Conservation (phyloP, 2,888 invertebrate genomes). For the Dusona sp. region DNA sequence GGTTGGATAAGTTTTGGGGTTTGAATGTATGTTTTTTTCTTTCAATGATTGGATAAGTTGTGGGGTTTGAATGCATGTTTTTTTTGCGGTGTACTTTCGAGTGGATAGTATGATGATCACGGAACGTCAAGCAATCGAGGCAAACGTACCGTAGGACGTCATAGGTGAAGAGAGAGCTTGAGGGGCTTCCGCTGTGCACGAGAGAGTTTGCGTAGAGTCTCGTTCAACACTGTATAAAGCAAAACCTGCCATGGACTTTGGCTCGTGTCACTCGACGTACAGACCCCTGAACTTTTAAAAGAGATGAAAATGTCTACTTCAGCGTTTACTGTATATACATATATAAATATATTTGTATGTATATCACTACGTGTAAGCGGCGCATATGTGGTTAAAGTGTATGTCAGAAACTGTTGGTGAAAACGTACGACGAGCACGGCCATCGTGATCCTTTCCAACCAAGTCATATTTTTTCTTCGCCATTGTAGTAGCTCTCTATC, state of each 20-base stretch:
- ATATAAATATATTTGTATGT: slow-evolving; percentile 16
- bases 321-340: slow-evolving; percentile 35
- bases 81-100: slow-evolving; percentile 14
- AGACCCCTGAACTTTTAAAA: slow-evolving; percentile 53
- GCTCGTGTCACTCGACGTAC: slow-evolving; percentile 32
- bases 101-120: slow-evolving; percentile 33
- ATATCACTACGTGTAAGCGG: neutral
- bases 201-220: slow-evolving; percentile 29
- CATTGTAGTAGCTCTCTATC: slow-evolving; percentile 1
- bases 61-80: neutral
- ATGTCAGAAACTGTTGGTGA: slow-evolving; percentile 23
- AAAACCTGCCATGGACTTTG: slow-evolving; percentile 37
- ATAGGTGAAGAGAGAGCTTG: slow-evolving; percentile 54
- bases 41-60: neutral
- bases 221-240: slow-evolving; percentile 40
- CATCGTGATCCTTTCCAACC: slow-evolving; percentile 31
- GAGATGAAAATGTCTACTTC: slow-evolving; percentile 61
- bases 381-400: slow-evolving; percentile 16
- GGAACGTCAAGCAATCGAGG: slow-evolving; percentile 47
- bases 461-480: slow-evolving; percentile 31
- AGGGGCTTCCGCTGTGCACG: slow-evolving; percentile 55
- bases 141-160: slow-evolving; percentile 53
- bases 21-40: neutral
- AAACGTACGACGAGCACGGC: slow-evolving; percentile 47
- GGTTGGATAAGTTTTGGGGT: neutral